Conservation (phyloP, 2,797 vertebrate genomes). For the Mormyrops boulengeri region DNA sequence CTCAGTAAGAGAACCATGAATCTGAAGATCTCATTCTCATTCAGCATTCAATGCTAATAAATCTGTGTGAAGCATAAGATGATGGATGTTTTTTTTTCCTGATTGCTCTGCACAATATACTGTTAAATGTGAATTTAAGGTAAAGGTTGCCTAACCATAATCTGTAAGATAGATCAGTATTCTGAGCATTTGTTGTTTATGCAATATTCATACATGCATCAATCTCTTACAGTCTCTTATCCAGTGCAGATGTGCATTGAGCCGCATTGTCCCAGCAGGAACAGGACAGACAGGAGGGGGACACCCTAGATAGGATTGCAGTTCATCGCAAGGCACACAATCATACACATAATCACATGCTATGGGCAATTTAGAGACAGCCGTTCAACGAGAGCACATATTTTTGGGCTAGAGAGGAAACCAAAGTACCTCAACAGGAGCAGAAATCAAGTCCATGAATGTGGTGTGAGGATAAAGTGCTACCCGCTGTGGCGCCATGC, state of each 20-base stretch:
- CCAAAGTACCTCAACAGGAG: background rate
- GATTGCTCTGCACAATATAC: background rate
- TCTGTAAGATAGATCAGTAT: background rate
- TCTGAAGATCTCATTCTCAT: background rate
- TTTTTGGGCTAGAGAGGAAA: background rate
- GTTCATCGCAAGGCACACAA: background rate
- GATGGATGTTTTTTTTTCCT: background rate
- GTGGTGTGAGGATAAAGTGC: background rate
- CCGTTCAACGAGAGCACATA: background rate
- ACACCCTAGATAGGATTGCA: background rate
- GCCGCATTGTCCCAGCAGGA: background rate
- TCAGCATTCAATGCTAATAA: background rate
- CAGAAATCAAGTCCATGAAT: background rate
- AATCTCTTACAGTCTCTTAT: background rate
- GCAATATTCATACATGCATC: background rate
- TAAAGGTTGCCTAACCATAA: background rate
- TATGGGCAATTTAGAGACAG: background rate
- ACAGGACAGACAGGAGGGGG: background rate
- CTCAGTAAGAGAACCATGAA: background rate
- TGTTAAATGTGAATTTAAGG: background rate
- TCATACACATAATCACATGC: background rate
- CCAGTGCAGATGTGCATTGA: background rate
- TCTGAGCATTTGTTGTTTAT: background rate
- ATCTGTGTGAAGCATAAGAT: background rate
- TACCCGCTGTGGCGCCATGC: background rate